Evolutionary conservation across 2,797 vertebrate species (phyloP).

Genomic region (Poeciliopsis turneri): DNA sequence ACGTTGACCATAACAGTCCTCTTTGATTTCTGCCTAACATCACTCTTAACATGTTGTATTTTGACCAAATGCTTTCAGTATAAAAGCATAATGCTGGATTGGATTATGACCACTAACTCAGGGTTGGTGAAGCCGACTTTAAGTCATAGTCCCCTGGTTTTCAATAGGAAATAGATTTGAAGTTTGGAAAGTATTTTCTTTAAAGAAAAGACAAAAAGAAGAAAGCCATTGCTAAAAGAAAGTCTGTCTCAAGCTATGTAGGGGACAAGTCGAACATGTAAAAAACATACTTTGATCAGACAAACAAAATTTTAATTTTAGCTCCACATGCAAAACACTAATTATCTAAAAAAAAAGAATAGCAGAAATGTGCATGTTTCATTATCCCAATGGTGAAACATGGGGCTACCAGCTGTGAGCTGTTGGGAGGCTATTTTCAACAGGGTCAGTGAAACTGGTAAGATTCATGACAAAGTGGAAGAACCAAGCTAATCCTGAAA

Average conservation of each 20-base stretch:
- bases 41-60: neutral
- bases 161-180: neutral
- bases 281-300: too few relatives aligned
- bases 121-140: neutral
- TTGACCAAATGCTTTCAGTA: neutral
- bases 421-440: neutral
- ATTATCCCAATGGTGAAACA: neutral
- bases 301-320: too few relatives aligned
- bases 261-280: too few relatives aligned
- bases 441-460: neutral
- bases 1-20: neutral
- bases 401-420: neutral
- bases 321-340: too few relatives aligned
- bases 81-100: neutral
- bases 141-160: neutral
- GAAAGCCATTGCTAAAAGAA: neutral
- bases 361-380: neutral
- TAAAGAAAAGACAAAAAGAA: neutral
- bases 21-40: neutral
- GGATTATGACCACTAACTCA: neutral
- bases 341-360: too few relatives aligned
- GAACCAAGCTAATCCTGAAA: neutral
- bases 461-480: neutral
- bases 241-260: neutral
- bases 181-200: neutral